A percentile compares a stretch with the other conserved stretches of the same genome.
These are phyloP conservation scores for Apocrypta bakeri DNA, from an alignment of 1,140 invertebrate genomes.

Conservation along the genomic window DNA sequence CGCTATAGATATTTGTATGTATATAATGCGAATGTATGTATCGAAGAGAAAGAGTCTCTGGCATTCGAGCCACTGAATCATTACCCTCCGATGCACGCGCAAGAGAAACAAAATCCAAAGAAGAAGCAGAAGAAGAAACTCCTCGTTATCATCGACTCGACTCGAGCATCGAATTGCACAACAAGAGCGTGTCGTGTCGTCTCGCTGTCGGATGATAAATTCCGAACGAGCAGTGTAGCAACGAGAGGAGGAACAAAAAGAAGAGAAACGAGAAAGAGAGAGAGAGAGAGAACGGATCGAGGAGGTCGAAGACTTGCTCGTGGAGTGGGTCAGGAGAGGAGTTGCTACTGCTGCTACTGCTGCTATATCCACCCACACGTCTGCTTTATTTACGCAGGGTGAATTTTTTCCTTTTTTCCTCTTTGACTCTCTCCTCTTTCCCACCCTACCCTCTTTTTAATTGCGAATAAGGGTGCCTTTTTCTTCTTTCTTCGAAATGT, in stretches of 20 bases:
- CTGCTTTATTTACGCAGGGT: slow-evolving; percentile 16
- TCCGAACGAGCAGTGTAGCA: slow-evolving; percentile 24
- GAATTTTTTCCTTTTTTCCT: neutral
- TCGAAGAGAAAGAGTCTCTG: neutral
- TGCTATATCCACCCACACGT: slow-evolving; percentile 8
- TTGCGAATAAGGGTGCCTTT: neutral
- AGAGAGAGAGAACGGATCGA: slow-evolving; percentile 32
- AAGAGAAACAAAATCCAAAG: neutral
- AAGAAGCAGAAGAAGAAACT: neutral
- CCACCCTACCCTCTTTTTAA: neutral
- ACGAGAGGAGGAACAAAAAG: slow-evolving; percentile 27
- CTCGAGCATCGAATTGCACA: slow-evolving; percentile 38
- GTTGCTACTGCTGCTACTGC: too few species aligned
- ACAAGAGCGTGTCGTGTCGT: slow-evolving; percentile 15
- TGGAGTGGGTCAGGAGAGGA: slow-evolving; percentile 66
- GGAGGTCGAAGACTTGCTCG: slow-evolving; percentile 48
- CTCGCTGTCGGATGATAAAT: slow-evolving; percentile 18
- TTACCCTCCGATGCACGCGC: neutral
- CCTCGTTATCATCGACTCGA: slow-evolving; percentile 22
- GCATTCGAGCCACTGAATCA: neutral
- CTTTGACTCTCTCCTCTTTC: neutral
- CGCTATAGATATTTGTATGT: too few species aligned
- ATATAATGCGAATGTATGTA: neutral
- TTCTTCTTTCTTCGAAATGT: neutral
- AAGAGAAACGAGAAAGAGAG: slow-evolving; percentile 20